These are phyloP conservation scores for Oikopleura dioica DNA, from an alignment of 23 tunicate species.

Conservation along the genomic window DNA sequence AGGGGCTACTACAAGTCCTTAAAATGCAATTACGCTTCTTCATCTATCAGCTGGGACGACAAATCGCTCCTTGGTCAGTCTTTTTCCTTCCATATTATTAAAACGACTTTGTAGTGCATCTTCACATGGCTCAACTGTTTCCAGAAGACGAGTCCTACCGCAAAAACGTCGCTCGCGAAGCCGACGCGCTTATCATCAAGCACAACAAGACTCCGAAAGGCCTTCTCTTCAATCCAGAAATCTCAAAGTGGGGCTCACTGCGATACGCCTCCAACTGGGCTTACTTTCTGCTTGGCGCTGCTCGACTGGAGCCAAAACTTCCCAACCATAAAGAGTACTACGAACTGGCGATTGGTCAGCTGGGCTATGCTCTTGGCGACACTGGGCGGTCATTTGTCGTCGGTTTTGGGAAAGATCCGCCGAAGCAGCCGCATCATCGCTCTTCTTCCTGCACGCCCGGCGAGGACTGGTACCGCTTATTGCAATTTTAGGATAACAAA, in stretches of 20 bases:
- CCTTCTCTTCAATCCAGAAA: not conserved
- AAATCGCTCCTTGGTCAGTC: not conserved
- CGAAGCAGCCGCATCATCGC: slow-evolving; percentile 16
- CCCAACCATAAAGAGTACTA: not conserved
- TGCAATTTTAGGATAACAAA: too few species aligned
- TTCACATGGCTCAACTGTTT: not conserved
- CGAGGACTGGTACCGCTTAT: slow-evolving; percentile 33
- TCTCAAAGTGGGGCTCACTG: not conserved
- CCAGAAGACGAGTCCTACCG: not conserved
- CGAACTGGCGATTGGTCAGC: slow-evolving; percentile 23
- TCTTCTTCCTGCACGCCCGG: slow-evolving; percentile 21
- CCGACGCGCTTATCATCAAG: not conserved
- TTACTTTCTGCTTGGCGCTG: not conserved
- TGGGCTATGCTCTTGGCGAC: slow-evolving; percentile 66
- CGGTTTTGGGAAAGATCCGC: slow-evolving; percentile 31
- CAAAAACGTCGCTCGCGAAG: not conserved
- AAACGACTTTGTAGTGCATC: too few species aligned
- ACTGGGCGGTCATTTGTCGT: slow-evolving; percentile 62
- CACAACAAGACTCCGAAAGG: not conserved
- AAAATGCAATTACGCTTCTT: not conserved
- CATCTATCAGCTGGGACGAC: not conserved
- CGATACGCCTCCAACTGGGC: not conserved
- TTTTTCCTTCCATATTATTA: too few species aligned
- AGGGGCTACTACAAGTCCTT: not conserved
- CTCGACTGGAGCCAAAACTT: not conserved